Conservation (phyloP, 1,140 invertebrate genomes). For the Meteorus sp. region DNA sequence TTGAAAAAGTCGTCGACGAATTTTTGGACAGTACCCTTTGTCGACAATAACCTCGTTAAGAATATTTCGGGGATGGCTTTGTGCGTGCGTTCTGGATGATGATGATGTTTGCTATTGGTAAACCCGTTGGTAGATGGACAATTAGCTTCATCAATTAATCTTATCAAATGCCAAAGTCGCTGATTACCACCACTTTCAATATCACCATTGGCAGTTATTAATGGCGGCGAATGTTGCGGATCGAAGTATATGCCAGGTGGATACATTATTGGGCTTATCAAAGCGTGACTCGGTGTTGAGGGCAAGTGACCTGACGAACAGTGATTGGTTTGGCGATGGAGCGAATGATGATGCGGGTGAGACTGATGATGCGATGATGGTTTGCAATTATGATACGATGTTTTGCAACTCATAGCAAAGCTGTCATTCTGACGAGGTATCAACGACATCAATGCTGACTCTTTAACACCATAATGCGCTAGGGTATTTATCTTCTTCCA, state of each 20-base stretch:
- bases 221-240: constrained; percentile 61
- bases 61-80: constrained; percentile 96
- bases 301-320: constrained; percentile 51
- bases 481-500: constrained; percentile 92
- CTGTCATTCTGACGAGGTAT: constrained; percentile 86
- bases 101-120: constrained; percentile 46
- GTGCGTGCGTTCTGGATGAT: constrained; percentile 73
- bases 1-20: constrained; percentile 95
- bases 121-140: constrained; percentile 56
- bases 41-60: constrained; percentile 87
- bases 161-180: constrained; percentile 81
- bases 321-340: constrained; percentile 48
- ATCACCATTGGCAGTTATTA: constrained; percentile 76
- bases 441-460: constrained; percentile 91
- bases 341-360: constrained; percentile 39
- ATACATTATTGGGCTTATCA: constrained; percentile 52
- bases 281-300: constrained; percentile 47
- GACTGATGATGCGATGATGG: constrained; percentile 46
- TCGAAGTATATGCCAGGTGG: constrained; percentile 69
- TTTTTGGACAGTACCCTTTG: constrained; percentile 94
- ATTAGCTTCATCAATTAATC: constrained; percentile 77
- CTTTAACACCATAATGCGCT: constrained; percentile 90
- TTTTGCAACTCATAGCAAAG: constrained; percentile 77
- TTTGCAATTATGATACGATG: constrained; percentile 78
- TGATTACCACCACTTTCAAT: constrained; percentile 70